Conservation (phyloP, 2,113 vertebrate genomes). For the Scophthalmus maximus region DNA sequence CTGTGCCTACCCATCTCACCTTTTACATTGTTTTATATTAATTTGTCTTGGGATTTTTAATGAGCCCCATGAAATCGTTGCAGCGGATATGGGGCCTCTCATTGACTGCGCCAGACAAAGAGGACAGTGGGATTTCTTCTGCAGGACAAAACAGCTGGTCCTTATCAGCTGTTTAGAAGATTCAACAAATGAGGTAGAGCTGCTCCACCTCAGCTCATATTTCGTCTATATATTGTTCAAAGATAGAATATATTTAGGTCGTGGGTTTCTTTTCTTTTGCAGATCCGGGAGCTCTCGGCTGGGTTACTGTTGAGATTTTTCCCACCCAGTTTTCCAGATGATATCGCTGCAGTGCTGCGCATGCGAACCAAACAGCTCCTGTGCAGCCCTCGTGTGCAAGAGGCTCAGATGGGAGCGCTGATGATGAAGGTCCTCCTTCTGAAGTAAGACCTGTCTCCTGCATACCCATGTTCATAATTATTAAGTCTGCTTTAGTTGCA, state of each 20-base stretch:
- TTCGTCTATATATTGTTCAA: background rate
- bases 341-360: slow-evolving; percentile 75
- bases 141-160: slow-evolving; percentile 78
- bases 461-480: background rate
- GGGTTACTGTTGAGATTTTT: slow-evolving; percentile 86
- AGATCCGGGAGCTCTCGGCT: slow-evolving; percentile 90
- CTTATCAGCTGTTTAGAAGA: slow-evolving; percentile 90
- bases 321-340: slow-evolving; percentile 69
- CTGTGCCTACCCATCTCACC: background rate
- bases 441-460: slow-evolving; percentile 79
- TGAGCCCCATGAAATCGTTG: background rate
- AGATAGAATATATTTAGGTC: background rate
- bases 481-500: background rate
- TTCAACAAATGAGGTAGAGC: slow-evolving; percentile 88
- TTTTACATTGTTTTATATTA: background rate
- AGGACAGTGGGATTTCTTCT: slow-evolving; percentile 88
- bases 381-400: slow-evolving; percentile 87
- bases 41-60: background rate
- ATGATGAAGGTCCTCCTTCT: slow-evolving; percentile 86
- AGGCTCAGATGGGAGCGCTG: slow-evolving; percentile 89
- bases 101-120: slow-evolving; percentile 79
- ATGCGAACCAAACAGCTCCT: slow-evolving; percentile 76
- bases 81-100: slow-evolving; percentile 85
- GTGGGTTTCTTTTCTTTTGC: slow-evolving; percentile 7
- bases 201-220: background rate